Percentiles rank a stretch among this genome's conserved stretches.
These are phyloP conservation scores for Patagioenas fasciata DNA, from an alignment of 2,113 vertebrate species.

Conservation along the genomic window DNA sequence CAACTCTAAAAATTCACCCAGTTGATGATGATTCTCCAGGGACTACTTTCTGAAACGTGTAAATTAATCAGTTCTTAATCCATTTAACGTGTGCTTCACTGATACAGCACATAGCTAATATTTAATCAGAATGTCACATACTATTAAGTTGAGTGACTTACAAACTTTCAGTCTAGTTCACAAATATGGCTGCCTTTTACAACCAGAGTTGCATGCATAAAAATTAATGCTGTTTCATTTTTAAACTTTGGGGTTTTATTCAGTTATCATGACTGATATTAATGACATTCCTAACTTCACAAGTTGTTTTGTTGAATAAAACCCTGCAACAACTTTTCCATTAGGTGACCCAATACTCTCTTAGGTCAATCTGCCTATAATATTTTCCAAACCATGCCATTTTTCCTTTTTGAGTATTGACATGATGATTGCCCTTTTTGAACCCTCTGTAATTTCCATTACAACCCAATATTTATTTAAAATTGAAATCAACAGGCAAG, in stretches of 20 bases:
- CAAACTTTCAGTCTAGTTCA: background rate
- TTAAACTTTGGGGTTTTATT: background rate
- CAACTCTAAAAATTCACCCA: slow-evolving; percentile 55
- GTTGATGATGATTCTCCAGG: slow-evolving; percentile 44
- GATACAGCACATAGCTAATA: slow-evolving; percentile 58
- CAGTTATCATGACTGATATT: background rate
- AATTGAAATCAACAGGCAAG: background rate
- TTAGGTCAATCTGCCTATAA: background rate
- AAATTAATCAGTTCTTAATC: slow-evolving; percentile 69
- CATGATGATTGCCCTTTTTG: background rate
- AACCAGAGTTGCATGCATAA: background rate
- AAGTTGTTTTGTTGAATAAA: background rate
- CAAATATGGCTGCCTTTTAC: background rate
- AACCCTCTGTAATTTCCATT: background rate
- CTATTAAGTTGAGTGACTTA: background rate
- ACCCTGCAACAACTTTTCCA: background rate
- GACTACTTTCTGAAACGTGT: slow-evolving; percentile 20
- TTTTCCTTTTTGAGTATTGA: background rate
- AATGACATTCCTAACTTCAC: accelerated
- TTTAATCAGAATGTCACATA: slow-evolving; percentile 50
- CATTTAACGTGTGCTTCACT: slow-evolving; percentile 58
- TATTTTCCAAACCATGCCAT: background rate
- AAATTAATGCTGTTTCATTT: background rate
- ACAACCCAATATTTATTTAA: background rate
- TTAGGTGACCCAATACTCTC: background rate